Conservation (phyloP, 2,797 vertebrate genomes). For the Lates japonicus region DNA sequence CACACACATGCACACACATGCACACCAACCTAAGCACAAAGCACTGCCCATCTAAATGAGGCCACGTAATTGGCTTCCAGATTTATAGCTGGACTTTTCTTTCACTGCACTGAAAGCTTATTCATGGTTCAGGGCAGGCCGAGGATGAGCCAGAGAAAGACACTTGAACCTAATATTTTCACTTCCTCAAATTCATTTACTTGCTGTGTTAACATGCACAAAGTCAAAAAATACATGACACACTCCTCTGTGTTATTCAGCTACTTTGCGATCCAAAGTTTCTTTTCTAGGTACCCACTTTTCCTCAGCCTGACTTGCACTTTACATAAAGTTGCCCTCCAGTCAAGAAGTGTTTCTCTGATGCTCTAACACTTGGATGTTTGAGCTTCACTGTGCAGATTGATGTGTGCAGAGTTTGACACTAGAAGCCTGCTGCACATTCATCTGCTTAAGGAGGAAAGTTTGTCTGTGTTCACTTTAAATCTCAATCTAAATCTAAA, state of each 20-base stretch:
- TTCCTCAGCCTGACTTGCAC: too few relatives aligned
- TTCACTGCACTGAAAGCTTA: neutral
- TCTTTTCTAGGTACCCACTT: neutral
- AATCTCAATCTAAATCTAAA: neutral
- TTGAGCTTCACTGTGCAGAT: too few relatives aligned
- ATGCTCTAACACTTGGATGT: neutral
- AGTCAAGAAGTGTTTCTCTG: neutral
- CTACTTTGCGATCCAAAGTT: neutral
- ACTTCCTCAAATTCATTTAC: slow-evolving; percentile 2
- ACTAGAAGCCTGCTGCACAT: neutral
- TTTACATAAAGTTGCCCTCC: too few relatives aligned
- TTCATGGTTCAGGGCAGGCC: slow-evolving; percentile 1
- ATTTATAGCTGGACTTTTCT: slow-evolving; percentile 23
- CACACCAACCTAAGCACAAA: slow-evolving; percentile 23
- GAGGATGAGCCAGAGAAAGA: neutral
- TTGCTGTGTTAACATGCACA: neutral
- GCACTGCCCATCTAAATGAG: slow-evolving; percentile 49
- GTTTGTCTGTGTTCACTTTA: neutral
- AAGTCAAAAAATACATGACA: neutral
- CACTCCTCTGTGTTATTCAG: neutral
- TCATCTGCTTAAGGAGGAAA: neutral
- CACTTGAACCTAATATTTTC: neutral
- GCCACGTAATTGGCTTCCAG: slow-evolving; percentile 48
- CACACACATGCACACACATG: slow-evolving; percentile 46
- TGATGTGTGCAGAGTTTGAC: too few relatives aligned